A percentile compares a stretch with the other conserved stretches of the same genome.
Conservation (phyloP, 2,113 vertebrate species). For the human region DNA sequence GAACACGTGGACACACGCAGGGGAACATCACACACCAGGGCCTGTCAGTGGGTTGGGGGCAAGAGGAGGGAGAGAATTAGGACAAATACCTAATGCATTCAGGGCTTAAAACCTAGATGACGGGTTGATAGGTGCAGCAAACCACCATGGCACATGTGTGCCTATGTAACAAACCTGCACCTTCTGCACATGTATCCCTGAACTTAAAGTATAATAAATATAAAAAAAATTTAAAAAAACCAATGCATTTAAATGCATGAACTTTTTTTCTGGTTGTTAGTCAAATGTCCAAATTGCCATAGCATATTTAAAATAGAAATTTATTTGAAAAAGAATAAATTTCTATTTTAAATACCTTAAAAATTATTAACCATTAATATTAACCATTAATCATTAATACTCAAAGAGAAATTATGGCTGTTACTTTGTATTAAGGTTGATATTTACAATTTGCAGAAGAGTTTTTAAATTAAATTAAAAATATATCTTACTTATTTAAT, state of each 20-base stretch:
- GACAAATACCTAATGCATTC: no score
- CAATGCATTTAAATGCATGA: neutral
- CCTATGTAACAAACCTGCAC: no score
- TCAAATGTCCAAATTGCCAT: neutral
- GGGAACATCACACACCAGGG: no score
- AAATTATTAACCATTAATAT: neutral
- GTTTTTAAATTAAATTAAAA: neutral
- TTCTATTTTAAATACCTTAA: slow-evolving; percentile 3
- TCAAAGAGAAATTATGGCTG: neutral
- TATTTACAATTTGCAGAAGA: neutral
- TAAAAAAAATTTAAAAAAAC: neutral
- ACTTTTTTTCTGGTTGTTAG: neutral
- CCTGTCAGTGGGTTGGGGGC: no score
- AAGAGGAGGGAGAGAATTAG: no score
- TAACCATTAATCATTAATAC: neutral
- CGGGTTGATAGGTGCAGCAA: no score
- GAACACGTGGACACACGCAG: no score
- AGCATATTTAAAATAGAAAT: slow-evolving; percentile 6
- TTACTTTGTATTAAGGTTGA: slow-evolving; percentile 7
- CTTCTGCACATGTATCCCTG: no score
- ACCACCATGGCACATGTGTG: no score
- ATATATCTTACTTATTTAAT: slow-evolving; percentile 24
- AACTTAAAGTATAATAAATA: no score
- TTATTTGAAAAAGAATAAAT: neutral
- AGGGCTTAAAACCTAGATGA: no score